phyloP scores from a whole-genome alignment of 2,113 vertebrate genomes.

The Onychostoma macrolepis region DNA sequence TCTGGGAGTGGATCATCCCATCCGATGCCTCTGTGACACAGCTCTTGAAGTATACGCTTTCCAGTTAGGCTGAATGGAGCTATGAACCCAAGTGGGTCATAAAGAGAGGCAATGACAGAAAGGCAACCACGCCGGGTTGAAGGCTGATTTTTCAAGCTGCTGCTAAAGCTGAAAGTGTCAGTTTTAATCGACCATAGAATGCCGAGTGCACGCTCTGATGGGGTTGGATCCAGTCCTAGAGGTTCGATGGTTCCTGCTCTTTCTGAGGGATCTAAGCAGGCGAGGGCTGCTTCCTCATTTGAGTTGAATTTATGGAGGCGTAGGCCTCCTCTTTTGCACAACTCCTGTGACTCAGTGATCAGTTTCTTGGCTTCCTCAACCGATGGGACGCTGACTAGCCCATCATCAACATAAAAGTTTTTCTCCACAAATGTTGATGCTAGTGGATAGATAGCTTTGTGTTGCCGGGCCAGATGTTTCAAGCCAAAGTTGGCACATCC shows the following conservation, averaged over 20 bases:
- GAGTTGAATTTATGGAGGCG: background rate
- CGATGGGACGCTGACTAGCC: background rate
- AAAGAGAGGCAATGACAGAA: background rate
- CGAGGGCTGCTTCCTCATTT: background rate
- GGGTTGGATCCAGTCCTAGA: background rate
- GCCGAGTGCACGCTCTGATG: background rate
- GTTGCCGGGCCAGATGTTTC: background rate
- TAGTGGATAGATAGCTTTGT: too few species aligned
- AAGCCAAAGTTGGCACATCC: background rate
- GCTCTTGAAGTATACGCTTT: constrained; percentile 42
- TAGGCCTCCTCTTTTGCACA: background rate
- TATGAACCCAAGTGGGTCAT: constrained; percentile 20
- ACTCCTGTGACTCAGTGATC: background rate
- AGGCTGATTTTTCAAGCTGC: background rate
- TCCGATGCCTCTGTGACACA: constrained; percentile 40
- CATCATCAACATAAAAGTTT: constrained; percentile 8
- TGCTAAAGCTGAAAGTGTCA: background rate
- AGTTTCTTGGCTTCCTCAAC: background rate
- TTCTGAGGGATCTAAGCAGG: background rate
- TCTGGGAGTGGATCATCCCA: constrained; percentile 43
- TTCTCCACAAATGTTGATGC: constrained; percentile 2
- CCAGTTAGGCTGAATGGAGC: constrained; percentile 36
- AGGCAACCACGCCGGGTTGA: background rate
- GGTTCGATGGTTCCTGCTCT: background rate
- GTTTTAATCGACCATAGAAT: background rate